These are phyloP conservation scores for Glandiceps talaboti DNA, from an alignment of 53 echinoderm and acorn worm genomes.

Conservation along the genomic window DNA sequence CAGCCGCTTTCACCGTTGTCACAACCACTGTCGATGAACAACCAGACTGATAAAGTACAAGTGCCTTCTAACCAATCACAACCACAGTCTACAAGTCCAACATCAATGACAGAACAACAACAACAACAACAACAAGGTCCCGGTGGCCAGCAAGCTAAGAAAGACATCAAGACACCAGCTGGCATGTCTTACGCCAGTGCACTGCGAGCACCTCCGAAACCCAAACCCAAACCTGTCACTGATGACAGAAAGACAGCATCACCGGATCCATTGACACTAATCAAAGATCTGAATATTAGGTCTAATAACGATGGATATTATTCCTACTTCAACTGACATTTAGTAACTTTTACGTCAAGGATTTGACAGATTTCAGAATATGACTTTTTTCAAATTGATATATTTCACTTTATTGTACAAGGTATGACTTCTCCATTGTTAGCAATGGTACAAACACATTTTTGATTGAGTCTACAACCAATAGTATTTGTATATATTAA, in stretches of 20 bases:
- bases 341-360: too few relatives aligned
- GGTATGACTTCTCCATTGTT: too few relatives aligned
- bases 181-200: conserved; percentile 88
- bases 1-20: conserved; percentile 6
- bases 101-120: background rate
- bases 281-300: conserved; percentile 80
- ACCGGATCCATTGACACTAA: conserved; percentile 82
- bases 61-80: background rate
- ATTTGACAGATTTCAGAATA: too few relatives aligned
- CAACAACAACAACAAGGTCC: conserved; percentile 14
- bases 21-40: conserved; percentile 7
- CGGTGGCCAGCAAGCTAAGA: conserved; percentile 20
- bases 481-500: too few relatives aligned
- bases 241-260: conserved; percentile 86
- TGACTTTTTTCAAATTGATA: too few relatives aligned
- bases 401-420: too few relatives aligned
- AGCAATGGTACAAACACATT: too few relatives aligned
- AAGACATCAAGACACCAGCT: conserved; percentile 34
- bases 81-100: background rate
- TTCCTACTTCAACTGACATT: conserved; percentile 55
- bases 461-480: too few relatives aligned
- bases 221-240: conserved; percentile 42
- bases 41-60: conserved; percentile 7
- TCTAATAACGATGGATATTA: conserved; percentile 93
- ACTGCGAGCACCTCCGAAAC: conserved; percentile 77